Base-by-base conservation (phyloP, 2,797 vertebrate genomes). In the Leuciscus waleckii region DNA sequence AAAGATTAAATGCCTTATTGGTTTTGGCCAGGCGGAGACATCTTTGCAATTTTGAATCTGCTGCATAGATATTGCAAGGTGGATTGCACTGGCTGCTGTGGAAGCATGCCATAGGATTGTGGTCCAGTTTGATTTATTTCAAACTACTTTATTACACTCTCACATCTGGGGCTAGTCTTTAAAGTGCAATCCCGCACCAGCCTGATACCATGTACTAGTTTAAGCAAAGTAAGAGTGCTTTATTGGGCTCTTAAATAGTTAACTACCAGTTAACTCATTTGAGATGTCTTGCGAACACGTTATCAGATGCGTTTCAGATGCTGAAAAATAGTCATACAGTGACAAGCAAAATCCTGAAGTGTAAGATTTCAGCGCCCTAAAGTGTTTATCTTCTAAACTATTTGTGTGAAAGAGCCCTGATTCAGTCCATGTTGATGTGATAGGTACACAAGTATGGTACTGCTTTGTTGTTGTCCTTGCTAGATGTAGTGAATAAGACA, bases 401-500 rank as follows among this genome's bases (percentile, higher is more conserved):
- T 90, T 88, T 90, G 84, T 76, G 78, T 35, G 43, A 90, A 77
- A 85, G 29, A 75, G 75, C 35, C n/a, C 73, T 87, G 87, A 86
- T 86, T 88, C 23, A 51, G 68, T 88, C 82, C 82, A 86, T 74
- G 51, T 89, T 88, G 82, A 80, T 79, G 32, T 76, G 79, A 84
- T 86, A 75, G 84, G 51, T 77, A 79, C 54, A 81, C 75, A 87
- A 74, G 82, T 84, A 73, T 35, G 10, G 76, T 81, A 74, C 63
- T 37, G 56, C 79, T 71, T 14, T 23, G 67, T 79, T 83, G 87
- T 85, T 83, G 85, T 85, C 80, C 85, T 82, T 87, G 78, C 77
- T 70, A 51, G 81, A 79, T 29, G 41, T 37, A 74, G 85, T 85
- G 77, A 90, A 91, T 81, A 90, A 93, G 91, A 93, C 89, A 91